A percentile compares a stretch with the other conserved stretches of the same genome.
These are phyloP conservation scores for Chrysogorgia sp. DNA, from an alignment of 92 coral and sea anemone species.

Conservation along the genomic window DNA sequence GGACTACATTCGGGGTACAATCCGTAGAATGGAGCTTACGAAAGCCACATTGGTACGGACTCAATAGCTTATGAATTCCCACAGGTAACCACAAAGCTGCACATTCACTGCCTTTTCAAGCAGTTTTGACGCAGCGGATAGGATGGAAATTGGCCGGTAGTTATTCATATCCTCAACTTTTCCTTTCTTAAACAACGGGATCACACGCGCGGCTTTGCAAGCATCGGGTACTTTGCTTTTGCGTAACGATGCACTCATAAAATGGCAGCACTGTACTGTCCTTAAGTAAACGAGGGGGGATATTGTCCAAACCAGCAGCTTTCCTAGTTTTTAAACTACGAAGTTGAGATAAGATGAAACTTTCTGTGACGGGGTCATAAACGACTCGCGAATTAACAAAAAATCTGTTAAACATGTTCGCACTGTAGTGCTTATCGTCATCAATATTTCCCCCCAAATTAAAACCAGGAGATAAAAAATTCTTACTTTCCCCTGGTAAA, in stretches of 20 bases:
- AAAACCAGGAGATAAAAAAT: slow-evolving; percentile 28
- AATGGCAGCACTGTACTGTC: slow-evolving; percentile 28
- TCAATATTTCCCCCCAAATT: slow-evolving; percentile 33
- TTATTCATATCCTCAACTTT: slow-evolving; percentile 41
- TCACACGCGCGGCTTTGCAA: slow-evolving; percentile 54
- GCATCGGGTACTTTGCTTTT: slow-evolving; percentile 46
- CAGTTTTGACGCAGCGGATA: slow-evolving; percentile 35
- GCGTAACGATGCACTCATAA: slow-evolving; percentile 49
- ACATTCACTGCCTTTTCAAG: slow-evolving; percentile 3
- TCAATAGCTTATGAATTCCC: slow-evolving; percentile 38
- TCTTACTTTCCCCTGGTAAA: slow-evolving; percentile 38
- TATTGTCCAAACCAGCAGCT: slow-evolving; percentile 44
- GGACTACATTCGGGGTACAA: no score
- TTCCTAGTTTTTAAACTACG: slow-evolving; percentile 46
- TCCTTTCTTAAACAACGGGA: slow-evolving; percentile 52
- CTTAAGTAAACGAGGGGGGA: slow-evolving; percentile 43
- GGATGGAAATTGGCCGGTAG: slow-evolving; percentile 31
- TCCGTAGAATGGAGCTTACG: slow-evolving; percentile 51
- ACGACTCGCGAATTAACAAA: slow-evolving; percentile 33
- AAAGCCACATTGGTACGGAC: slow-evolving; percentile 53
- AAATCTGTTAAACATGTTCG: slow-evolving; percentile 51
- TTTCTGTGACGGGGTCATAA: slow-evolving; percentile 44
- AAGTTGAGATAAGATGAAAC: slow-evolving; percentile 33
- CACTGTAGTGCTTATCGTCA: slow-evolving; percentile 41
- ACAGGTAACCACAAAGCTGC: no score